Conservation (phyloP, 2,113 vertebrate genomes). For the Thamnophis sirtalis region DNA sequence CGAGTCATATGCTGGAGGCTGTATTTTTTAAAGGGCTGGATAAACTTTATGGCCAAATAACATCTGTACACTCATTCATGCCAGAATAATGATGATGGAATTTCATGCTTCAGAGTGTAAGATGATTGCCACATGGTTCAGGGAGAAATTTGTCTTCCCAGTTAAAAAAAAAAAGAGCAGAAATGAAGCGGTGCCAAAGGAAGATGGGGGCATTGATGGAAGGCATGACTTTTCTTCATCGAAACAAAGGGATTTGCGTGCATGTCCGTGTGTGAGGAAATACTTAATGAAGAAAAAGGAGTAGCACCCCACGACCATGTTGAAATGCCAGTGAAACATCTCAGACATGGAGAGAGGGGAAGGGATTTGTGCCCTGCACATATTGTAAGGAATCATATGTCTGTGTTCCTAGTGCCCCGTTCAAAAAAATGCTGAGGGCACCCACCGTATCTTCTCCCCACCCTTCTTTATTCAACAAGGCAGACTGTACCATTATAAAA, state of each 20-base stretch:
- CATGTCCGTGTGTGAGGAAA: background rate
- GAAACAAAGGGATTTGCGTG: background rate
- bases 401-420: background rate
- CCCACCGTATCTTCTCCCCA: background rate
- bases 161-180: constrained; percentile 58
- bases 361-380: background rate
- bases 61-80: constrained; percentile 64
- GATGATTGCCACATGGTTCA: constrained; percentile 68
- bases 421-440: background rate
- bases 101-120: constrained; percentile 70
- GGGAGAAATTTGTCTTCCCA: constrained; percentile 51
- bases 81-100: constrained; percentile 69
- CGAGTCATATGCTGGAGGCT: constrained; percentile 26
- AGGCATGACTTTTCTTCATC: background rate
- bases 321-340: background rate
- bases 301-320: background rate
- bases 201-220: background rate
- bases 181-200: constrained; percentile 42
- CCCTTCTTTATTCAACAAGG: background rate
- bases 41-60: constrained; percentile 64
- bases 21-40: constrained; percentile 51
- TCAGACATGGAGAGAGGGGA: background rate
- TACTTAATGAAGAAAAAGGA: background rate
- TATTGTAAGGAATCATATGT: background rate
- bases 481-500: background rate